These are phyloP conservation scores for Microctenopoma lineatum DNA, from an alignment of 2,797 vertebrate genomes.

Conservation along the genomic window DNA sequence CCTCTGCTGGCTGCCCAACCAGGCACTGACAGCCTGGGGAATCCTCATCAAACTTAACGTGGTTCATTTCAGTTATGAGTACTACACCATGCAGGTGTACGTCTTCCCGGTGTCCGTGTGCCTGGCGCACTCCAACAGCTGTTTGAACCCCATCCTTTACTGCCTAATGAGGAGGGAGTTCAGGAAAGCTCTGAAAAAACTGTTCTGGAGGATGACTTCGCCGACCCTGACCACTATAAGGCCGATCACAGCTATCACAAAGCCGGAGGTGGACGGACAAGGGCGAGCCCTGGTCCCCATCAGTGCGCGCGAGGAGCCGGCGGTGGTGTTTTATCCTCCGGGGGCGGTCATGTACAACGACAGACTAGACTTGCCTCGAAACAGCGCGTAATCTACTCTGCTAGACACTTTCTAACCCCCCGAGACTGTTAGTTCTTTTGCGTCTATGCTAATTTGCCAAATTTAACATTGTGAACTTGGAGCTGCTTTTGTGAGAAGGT, in stretches of 20 bases:
- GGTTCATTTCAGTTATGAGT: constrained; percentile 91
- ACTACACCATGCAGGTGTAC: constrained; percentile 93
- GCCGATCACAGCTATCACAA: constrained; percentile 89
- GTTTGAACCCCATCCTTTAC: constrained; percentile 94
- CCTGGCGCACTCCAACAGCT: constrained; percentile 97
- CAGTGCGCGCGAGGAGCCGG: constrained; percentile 70
- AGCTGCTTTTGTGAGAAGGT: not conserved
- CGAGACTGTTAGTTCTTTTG: not conserved
- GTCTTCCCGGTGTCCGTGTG: constrained; percentile 94
- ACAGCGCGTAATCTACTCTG: constrained; percentile 71
- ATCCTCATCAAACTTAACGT: constrained; percentile 94
- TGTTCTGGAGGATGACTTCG: constrained; percentile 90
- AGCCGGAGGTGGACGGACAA: constrained; percentile 87
- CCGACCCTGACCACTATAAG: constrained; percentile 87
- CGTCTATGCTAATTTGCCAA: not conserved
- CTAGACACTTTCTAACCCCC: not conserved
- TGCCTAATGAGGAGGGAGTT: constrained; percentile 96
- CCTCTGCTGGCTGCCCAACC: constrained; percentile 97
- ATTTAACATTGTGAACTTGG: not conserved
- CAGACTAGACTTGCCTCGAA: constrained; percentile 85
- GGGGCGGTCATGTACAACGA: constrained; percentile 88
- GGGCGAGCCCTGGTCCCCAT: constrained; percentile 74
- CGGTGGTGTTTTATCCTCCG: constrained; percentile 82
- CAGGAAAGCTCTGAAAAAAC: constrained; percentile 90
- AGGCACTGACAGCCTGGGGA: constrained; percentile 94